These are phyloP conservation scores for Macrosteles quadrilineatus DNA, from an alignment of 1,140 invertebrate species.

Conservation along the genomic window DNA sequence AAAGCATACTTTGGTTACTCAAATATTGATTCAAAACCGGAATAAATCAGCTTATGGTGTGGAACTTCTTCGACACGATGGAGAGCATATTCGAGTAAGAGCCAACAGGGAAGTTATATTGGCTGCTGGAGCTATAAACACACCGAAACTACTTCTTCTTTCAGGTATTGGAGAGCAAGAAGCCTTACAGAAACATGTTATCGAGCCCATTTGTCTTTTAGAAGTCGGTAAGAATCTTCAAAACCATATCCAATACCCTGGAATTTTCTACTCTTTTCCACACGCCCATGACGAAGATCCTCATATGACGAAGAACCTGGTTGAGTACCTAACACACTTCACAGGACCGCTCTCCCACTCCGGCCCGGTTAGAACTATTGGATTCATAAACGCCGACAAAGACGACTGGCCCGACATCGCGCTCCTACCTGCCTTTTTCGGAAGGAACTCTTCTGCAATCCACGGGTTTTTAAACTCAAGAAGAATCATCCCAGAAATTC, in stretches of 20 bases:
- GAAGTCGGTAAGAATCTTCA: conserved; percentile 54
- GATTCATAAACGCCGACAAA: conserved; percentile 13
- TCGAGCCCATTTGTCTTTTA: conserved; percentile 36
- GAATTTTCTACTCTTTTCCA: not conserved
- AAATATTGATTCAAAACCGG: conserved; percentile 49
- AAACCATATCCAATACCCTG: conserved; percentile 48
- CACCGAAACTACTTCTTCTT: conserved; percentile 53
- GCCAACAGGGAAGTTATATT: conserved; percentile 53
- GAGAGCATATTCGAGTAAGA: conserved; percentile 46
- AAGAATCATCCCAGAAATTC: conserved; percentile 3
- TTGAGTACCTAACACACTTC: conserved; percentile 21
- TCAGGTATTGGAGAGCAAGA: conserved; percentile 54
- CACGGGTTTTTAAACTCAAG: not conserved
- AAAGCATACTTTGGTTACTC: conserved; percentile 55
- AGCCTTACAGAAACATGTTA: conserved; percentile 46
- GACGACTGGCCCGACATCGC: conserved; percentile 34
- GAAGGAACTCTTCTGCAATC: conserved; percentile 54
- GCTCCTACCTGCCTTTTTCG: not conserved
- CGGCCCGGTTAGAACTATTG: not conserved
- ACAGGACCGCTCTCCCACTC: conserved; percentile 15
- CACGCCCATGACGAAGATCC: not conserved
- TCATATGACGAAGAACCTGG: not conserved
- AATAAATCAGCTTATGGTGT: conserved; percentile 71
- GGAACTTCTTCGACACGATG: conserved; percentile 63
- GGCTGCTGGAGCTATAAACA: conserved; percentile 48